A percentile compares a stretch with the other conserved stretches of the same genome.
Conservation (phyloP, 2,113 vertebrate species). For the Coryphaenoides rupestris region DNA sequence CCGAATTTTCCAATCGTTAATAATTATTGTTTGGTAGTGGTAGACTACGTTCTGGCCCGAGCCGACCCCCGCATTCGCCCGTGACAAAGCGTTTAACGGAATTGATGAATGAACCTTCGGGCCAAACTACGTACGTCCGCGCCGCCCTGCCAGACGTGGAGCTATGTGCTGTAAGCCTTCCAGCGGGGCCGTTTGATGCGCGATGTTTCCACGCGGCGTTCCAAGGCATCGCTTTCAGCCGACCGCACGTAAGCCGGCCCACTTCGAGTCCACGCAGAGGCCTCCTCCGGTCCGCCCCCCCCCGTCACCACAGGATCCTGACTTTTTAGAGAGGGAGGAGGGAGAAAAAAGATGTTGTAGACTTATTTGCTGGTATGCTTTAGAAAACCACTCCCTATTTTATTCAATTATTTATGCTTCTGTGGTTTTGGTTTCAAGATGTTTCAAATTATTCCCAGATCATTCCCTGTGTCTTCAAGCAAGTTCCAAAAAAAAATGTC, state of each 20-base stretch:
- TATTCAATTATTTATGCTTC: constrained; percentile 76
- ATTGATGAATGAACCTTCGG: constrained; percentile 33
- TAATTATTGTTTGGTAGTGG: constrained; percentile 4
- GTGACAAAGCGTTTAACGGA: constrained; percentile 9
- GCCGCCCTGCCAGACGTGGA: constrained; percentile 40
- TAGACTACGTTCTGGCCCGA: constrained; percentile 5
- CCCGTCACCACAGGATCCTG: constrained; percentile 46
- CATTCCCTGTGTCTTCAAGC: constrained; percentile 49
- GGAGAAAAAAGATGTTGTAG: constrained; percentile 54
- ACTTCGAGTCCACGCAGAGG: constrained; percentile 52
- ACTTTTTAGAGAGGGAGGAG: constrained; percentile 44
- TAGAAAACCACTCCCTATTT: constrained; percentile 60
- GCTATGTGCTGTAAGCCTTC: constrained; percentile 39
- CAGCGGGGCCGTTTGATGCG: constrained; percentile 54
- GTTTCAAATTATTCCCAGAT: constrained; percentile 62
- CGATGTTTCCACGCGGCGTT: constrained; percentile 56
- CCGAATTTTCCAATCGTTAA: not conserved
- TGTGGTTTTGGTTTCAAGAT: constrained; percentile 67
- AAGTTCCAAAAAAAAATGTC: constrained; percentile 7
- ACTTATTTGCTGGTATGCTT: constrained; percentile 70
- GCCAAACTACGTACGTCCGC: constrained; percentile 36
- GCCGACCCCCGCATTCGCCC: constrained; percentile 19
- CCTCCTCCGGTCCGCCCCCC: constrained; percentile 51
- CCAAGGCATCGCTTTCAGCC: constrained; percentile 50
- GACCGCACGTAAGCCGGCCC: constrained; percentile 58